Conservation (phyloP, 2,797 vertebrate species). For the Trematomus bernacchii region DNA sequence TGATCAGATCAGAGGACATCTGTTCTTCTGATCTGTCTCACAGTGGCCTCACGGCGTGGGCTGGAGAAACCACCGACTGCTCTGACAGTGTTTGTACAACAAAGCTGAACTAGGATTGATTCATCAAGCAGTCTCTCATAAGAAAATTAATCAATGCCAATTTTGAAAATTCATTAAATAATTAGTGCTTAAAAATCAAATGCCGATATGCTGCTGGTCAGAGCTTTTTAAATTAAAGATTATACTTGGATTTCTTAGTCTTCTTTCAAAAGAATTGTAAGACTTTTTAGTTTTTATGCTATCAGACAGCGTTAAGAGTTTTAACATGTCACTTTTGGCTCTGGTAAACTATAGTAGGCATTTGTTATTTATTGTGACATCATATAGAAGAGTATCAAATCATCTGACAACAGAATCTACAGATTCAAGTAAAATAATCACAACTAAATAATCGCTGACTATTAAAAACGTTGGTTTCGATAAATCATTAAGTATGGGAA, state of each 20-base stretch:
- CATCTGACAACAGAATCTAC: not conserved
- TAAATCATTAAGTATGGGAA: not conserved
- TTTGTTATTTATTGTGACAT: not conserved
- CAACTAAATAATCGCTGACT: not conserved
- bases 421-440: not conserved
- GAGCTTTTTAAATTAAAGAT: not conserved
- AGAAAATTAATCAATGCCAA: not conserved
- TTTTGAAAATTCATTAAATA: not conserved
- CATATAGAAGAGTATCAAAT: not conserved
- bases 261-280: not conserved
- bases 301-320: not conserved
- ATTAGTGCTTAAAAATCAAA: not conserved
- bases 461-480: not conserved
- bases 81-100: not conserved
- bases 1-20: slow-evolving; percentile 47
- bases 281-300: not conserved
- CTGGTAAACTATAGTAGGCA: not conserved
- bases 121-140: not conserved
- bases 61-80: not conserved
- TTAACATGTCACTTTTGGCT: not conserved
- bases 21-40: slow-evolving; percentile 24
- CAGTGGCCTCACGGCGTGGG: not conserved
- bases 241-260: not conserved
- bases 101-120: not conserved
- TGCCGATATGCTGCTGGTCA: not conserved